Percentiles rank a stretch among this genome's conserved stretches.
phyloP scores from a whole-genome alignment of 1,140 invertebrate genomes.

The Dendroctonus valens region DNA sequence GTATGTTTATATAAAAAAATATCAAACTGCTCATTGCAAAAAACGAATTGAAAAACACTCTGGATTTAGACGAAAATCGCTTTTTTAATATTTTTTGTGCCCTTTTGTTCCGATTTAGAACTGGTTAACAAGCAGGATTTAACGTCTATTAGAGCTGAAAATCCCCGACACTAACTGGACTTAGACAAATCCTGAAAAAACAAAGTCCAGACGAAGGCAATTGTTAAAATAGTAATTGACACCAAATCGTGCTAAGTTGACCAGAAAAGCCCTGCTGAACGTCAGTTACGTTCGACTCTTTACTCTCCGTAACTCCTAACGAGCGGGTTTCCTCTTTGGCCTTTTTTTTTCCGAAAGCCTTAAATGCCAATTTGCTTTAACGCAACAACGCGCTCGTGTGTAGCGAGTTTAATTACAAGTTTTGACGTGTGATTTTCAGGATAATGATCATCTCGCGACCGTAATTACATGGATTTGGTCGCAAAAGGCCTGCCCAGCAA shows the following conservation, averaged over 20 bases:
- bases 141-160: conserved; percentile 20
- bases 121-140: conserved; percentile 6
- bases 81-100: background rate
- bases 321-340: conserved; percentile 23
- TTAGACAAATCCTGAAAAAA: conserved; percentile 34
- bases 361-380: conserved; percentile 32
- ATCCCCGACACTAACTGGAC: conserved; percentile 27
- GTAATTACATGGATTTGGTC: too few species aligned
- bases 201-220: conserved; percentile 32
- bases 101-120: background rate
- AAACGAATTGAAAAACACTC: too few species aligned
- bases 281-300: conserved; percentile 16
- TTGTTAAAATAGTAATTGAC: conserved; percentile 38
- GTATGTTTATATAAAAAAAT: too few species aligned
- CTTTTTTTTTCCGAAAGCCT: background rate
- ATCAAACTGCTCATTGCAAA: too few species aligned
- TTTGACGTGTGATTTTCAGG: background rate
- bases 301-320: conserved; percentile 12
- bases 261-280: conserved; percentile 25
- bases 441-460: background rate
- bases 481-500: too few species aligned
- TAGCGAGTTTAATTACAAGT: conserved; percentile 13
- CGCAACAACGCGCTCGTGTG: background rate
- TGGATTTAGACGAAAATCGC: background rate
- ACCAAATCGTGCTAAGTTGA: conserved; percentile 37